These are phyloP conservation scores for Pheosia gnoma DNA, from an alignment of 2,888 invertebrate genomes.

Conservation along the genomic window DNA sequence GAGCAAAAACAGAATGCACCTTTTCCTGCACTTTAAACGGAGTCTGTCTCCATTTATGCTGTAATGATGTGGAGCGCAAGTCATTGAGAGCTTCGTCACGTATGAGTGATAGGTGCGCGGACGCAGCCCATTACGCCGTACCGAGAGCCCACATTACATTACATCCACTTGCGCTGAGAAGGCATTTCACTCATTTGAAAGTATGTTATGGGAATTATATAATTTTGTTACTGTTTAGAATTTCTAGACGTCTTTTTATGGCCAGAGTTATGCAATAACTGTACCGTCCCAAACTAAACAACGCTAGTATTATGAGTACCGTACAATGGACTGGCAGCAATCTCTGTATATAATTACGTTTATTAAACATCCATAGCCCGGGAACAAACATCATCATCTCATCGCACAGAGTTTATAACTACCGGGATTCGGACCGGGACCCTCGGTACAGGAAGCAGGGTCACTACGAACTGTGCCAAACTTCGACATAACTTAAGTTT, in stretches of 20 bases:
- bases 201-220: conserved; percentile 3
- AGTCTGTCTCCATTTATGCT: conserved; percentile 26
- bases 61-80: conserved; percentile 40
- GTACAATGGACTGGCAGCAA: too few species aligned
- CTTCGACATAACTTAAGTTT: too few species aligned
- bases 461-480: too few species aligned
- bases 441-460: too few species aligned
- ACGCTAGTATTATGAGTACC: too few species aligned
- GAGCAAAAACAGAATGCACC: conserved; percentile 20
- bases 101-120: conserved; percentile 51
- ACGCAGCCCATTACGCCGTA: conserved; percentile 52
- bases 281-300: too few species aligned
- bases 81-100: conserved; percentile 53
- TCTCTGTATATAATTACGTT: too few species aligned
- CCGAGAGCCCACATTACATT: conserved; percentile 58
- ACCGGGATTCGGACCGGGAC: too few species aligned
- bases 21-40: conserved; percentile 31
- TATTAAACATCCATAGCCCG: too few species aligned
- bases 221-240: neutral
- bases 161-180: conserved; percentile 37
- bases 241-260: neutral
- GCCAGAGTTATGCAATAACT: too few species aligned
- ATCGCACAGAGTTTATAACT: too few species aligned
- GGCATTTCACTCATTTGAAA: conserved; percentile 32
- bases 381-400: too few species aligned